Percentiles rank a stretch among this genome's conserved stretches.
Evolutionary conservation across 1,140 invertebrate species (phyloP).

Genomic region (Pseudomyrmex concolor): DNA sequence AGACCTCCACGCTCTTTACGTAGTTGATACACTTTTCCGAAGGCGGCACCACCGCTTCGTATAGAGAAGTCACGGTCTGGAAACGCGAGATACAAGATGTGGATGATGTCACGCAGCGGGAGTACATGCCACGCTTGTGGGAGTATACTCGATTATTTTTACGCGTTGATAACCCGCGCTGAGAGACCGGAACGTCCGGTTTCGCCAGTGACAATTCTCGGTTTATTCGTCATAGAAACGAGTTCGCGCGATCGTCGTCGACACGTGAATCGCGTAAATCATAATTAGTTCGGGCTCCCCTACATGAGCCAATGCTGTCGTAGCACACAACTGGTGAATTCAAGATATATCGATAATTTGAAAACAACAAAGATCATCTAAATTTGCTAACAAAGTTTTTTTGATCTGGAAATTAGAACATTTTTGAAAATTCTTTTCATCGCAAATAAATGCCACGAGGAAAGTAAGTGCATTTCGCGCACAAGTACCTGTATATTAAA

Average conservation of each 20-base stretch:
- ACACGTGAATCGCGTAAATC: neutral
- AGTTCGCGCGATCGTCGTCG: neutral
- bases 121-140: constrained; percentile 1
- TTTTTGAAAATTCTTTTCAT: neutral
- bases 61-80: constrained; percentile 80
- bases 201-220: constrained; percentile 16
- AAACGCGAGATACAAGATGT: constrained; percentile 56
- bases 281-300: neutral
- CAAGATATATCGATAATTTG: too few relatives aligned
- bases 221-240: constrained; percentile 13
- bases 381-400: too few relatives aligned
- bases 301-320: neutral
- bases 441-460: neutral
- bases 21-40: constrained; percentile 83
- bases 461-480: neutral
- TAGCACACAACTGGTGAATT: neutral
- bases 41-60: constrained; percentile 78
- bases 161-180: constrained; percentile 42
- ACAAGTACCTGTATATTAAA: constrained; percentile 84
- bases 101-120: constrained; percentile 42
- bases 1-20: constrained; percentile 80
- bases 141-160: constrained; percentile 51
- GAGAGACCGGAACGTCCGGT: neutral
- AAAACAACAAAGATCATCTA: too few relatives aligned
- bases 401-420: too few relatives aligned